phyloP scores from a whole-genome alignment of 1,140 invertebrate species.

The Achroia grisella region DNA sequence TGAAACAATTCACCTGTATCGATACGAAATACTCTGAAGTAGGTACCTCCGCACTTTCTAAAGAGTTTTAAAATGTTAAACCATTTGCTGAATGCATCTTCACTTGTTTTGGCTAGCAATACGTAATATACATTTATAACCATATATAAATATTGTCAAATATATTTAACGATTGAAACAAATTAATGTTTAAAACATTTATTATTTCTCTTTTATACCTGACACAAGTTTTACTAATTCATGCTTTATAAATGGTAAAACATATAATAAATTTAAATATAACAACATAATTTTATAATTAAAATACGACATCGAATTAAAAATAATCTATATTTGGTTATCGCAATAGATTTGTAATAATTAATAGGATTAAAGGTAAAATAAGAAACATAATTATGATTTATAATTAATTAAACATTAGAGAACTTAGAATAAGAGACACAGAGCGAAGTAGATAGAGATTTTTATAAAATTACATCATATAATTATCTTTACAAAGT shows the following conservation, averaged over 20 bases:
- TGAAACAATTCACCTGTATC: no score
- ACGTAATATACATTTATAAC: no score
- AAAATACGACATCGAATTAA: constrained; percentile 7
- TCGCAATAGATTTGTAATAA: constrained; percentile 11
- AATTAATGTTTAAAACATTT: constrained; percentile 54
- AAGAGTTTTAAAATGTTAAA: no score
- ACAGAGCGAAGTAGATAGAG: constrained; percentile 39
- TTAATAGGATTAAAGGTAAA: no score
- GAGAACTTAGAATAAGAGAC: not conserved
- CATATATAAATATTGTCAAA: no score
- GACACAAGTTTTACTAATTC: constrained; percentile 29
- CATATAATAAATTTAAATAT: constrained; percentile 17
- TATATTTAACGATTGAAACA: no score
- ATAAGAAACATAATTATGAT: no score
- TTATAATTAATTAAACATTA: no score
- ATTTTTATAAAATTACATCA: constrained; percentile 52
- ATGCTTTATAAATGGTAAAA: constrained; percentile 25
- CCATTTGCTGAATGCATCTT: no score
- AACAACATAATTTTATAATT: constrained; percentile 14
- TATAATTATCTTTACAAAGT: constrained; percentile 49
- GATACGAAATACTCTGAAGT: no score
- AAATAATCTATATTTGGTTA: constrained; percentile 13
- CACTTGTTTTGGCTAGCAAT: no score
- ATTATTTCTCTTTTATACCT: constrained; percentile 39
- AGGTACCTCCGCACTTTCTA: no score